Base-by-base conservation (phyloP, 2,888 invertebrate species). In the Sepiola atlantica region DNA sequence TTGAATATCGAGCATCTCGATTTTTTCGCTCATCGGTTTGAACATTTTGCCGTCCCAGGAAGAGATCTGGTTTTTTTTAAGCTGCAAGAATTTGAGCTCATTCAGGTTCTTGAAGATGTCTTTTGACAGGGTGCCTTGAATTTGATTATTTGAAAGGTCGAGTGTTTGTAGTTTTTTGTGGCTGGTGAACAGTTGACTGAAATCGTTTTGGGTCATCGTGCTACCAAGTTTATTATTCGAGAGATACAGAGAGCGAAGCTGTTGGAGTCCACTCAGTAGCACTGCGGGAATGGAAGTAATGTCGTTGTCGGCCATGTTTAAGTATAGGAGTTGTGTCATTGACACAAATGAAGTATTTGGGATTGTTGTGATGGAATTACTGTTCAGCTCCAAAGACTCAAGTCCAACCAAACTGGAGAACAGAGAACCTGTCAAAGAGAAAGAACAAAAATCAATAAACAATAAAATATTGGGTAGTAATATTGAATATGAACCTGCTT, bases 351-450 rank as follows among this genome's bases (percentile, higher is more conserved):
- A 91, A 12, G 94, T 92, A 32, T 95, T 94, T 57, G 95, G 96
- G 95, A 96, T 95, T 12, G 32, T 94, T 35, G 95, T 95, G 35
- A 97, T 94, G 45, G 97, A 96, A 95, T 97, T 97, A 61, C 96
- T 95, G 94, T 96, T 96, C 95, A 99, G 98, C 97, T 99, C 99
- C 94, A 99, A 98, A 97, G 99, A 98, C 96, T 98, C 98, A 94
- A 99, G 98, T 32, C 96, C 96, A 21, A 95, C 96, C 55, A 97
- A 96, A 35, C 96, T 96, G 90, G 95, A 95, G 93, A 97, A 97
- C 10, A 97, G 95, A 61, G 96, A 95, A 28, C 98, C 98, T 28
- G 96, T 96, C 35, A 97, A 94, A 28, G 94, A 95, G 28, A 95
- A 95, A 35, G 45, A 45, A 45, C 45, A 45, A 45, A 45, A 45